Conservation (phyloP, 2,888 invertebrate genomes). For the Xestia rhomboidea region DNA sequence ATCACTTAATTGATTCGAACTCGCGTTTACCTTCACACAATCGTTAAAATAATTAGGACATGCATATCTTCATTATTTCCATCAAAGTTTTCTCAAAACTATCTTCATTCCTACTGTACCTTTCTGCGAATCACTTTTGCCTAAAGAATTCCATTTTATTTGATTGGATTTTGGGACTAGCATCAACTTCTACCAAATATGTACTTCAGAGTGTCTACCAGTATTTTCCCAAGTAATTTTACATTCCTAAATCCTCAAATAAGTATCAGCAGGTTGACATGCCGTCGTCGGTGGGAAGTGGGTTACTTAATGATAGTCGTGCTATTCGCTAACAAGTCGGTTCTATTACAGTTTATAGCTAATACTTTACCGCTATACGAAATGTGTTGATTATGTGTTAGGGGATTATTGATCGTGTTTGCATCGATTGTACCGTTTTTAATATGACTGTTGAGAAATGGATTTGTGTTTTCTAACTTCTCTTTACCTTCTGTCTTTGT, state of each 20-base stretch:
- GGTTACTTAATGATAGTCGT: constrained; percentile 60
- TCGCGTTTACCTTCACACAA: constrained; percentile 12
- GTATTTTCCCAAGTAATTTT: constrained; percentile 36
- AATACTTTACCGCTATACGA: constrained; percentile 48
- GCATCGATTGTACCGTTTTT: not conserved
- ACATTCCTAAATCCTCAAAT: constrained; percentile 49
- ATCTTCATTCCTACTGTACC: not conserved
- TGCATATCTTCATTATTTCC: constrained; percentile 4
- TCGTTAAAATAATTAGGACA: constrained; percentile 17
- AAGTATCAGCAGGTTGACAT: constrained; percentile 63
- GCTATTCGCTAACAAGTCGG: constrained; percentile 56
- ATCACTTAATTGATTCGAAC: constrained; percentile 25
- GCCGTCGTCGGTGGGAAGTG: constrained; percentile 56
- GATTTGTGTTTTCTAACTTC: not conserved
- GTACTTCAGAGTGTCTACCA: not conserved
- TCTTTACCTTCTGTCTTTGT: no score
- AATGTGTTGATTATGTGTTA: constrained; percentile 41
- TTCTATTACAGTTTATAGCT: constrained; percentile 52
- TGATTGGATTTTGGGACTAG: constrained; percentile 2
- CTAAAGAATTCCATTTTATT: no score
- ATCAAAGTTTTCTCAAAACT: constrained; percentile 4
- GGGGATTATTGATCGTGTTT: constrained; percentile 29
- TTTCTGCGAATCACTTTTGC: constrained; percentile 10
- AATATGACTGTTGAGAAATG: not conserved
- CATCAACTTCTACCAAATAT: not conserved